Conservation (phyloP, 1,140 invertebrate genomes). For the Orussus abietinus region DNA sequence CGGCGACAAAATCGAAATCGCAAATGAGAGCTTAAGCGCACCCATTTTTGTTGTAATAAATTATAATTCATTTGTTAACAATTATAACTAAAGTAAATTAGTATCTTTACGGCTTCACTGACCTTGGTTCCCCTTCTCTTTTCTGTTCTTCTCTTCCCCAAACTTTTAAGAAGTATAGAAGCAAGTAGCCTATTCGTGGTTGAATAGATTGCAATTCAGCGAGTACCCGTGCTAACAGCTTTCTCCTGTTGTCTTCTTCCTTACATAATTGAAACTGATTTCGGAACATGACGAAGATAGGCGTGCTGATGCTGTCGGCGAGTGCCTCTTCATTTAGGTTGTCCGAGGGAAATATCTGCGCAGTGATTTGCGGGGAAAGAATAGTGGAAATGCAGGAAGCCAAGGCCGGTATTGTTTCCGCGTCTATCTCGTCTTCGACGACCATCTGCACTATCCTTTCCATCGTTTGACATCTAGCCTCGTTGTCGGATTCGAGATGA, state of each 20-base stretch:
- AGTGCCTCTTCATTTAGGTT: conserved; percentile 57
- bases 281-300: conserved; percentile 77
- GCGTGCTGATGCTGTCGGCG: conserved; percentile 74
- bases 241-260: conserved; percentile 74
- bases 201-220: conserved; percentile 72
- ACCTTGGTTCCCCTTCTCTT: conserved; percentile 56
- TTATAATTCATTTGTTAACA: no score
- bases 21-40: background rate
- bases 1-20: no score
- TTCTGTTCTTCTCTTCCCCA: conserved; percentile 60
- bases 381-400: conserved; percentile 55
- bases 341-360: conserved; percentile 51
- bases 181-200: conserved; percentile 75
- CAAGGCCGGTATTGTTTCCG: conserved; percentile 59
- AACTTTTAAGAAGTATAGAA: conserved; percentile 84
- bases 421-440: conserved; percentile 63
- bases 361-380: conserved; percentile 51
- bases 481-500: conserved; percentile 63
- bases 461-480: conserved; percentile 65
- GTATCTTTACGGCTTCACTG: background rate
- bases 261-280: conserved; percentile 67
- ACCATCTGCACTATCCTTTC: conserved; percentile 66
- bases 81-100: no score
- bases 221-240: conserved; percentile 68
- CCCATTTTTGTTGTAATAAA: no score